A percentile compares a stretch with the other conserved stretches of the same genome.
Conservation (phyloP, 1,140 invertebrate genomes). For the Oryzaephilus surinamensis region DNA sequence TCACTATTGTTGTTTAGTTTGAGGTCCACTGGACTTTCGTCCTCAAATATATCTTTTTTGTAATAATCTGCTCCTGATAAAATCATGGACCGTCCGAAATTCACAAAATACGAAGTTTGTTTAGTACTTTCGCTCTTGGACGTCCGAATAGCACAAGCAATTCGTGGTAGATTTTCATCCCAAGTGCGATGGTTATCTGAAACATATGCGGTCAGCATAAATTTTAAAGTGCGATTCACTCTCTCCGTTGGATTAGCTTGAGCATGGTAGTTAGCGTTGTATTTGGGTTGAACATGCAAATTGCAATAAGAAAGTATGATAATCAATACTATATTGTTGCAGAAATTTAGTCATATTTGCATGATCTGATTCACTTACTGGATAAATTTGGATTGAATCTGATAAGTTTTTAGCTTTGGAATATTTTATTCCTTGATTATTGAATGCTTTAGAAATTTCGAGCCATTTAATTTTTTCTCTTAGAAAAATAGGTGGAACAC, state of each 20-base stretch:
- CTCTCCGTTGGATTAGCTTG: constrained; percentile 14
- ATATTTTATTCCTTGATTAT: no score
- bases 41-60: background rate
- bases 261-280: background rate
- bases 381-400: no score
- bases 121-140: constrained; percentile 21
- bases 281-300: background rate
- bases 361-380: no score
- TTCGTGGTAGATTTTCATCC: constrained; percentile 17
- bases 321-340: no score
- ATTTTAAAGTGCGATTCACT: constrained; percentile 22
- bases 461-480: no score
- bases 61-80: background rate
- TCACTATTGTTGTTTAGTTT: background rate
- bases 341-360: no score
- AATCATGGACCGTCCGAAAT: constrained; percentile 7
- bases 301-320: no score
- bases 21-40: background rate
- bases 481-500: no score
- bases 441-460: no score
- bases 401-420: no score
- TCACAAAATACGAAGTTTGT: constrained; percentile 17
- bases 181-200: constrained; percentile 23
- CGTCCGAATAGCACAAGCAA: constrained; percentile 23
- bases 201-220: constrained; percentile 19